phyloP scores from a whole-genome alignment of 2,888 invertebrate genomes.

The Bugulina stolonifera region DNA sequence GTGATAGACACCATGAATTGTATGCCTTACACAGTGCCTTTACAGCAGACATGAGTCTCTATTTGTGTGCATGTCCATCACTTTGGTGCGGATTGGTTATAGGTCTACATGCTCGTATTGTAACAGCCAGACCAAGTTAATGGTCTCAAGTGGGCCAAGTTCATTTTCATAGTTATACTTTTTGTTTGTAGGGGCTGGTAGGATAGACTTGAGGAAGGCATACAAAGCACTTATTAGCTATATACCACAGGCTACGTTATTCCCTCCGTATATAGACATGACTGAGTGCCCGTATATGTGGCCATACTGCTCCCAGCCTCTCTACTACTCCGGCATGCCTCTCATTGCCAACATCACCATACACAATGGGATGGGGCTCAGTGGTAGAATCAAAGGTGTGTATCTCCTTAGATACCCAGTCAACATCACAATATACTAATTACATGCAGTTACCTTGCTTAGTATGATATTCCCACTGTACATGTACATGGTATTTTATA shows the following conservation, averaged over 20 bases:
- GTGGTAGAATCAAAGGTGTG: conserved; percentile 68
- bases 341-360: conserved; percentile 86
- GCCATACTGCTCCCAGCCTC: conserved; percentile 93
- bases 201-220: conserved; percentile 80
- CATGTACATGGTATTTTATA: no score
- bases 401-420: conserved; percentile 31
- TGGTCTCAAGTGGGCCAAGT: no score
- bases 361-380: conserved; percentile 84
- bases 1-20: no score
- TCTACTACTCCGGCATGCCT: conserved; percentile 80
- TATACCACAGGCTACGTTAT: conserved; percentile 63
- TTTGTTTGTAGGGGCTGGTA: conserved; percentile 61
- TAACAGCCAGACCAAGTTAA: background rate
- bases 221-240: conserved; percentile 66
- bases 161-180: no score
- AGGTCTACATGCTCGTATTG: no score
- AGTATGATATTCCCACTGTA: no score
- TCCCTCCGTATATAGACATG: conserved; percentile 77
- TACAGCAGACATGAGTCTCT: no score
- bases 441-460: no score
- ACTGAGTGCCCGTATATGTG: conserved; percentile 96
- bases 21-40: no score
- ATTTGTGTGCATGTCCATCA: no score
- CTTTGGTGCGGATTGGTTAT: no score
- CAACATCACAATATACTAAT: no score